Evolutionary conservation across 1,140 invertebrate species (phyloP), one percentile per base, ranked within the genome.

Genomic region (Magallana ariakensis): DNA sequence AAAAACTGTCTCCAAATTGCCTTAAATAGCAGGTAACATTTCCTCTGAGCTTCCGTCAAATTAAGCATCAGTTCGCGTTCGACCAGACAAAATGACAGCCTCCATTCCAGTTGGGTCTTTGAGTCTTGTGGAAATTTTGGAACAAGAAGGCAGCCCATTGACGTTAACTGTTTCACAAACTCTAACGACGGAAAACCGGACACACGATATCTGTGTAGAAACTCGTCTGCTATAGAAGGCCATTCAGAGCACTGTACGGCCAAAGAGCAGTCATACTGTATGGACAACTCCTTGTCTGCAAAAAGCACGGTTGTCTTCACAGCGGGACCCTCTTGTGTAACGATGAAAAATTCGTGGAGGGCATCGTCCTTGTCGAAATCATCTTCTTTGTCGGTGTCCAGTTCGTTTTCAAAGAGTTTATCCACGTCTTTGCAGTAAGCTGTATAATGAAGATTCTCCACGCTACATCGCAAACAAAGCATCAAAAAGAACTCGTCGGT

Each of bases 1-100:
- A 87, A 26, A 87, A 87, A 83, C n/a, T 66, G n/a, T 83, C 85
- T 83, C 85, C 85, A 87, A 13, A 87, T 83, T 9, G 57, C 57
- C n/a, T 87, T 87, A 66, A 87, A 62, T 22, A 87, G 1, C 7
- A 66, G 6, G 16, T 87, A 87, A 70, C 85, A 87, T 58, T 15
- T 55, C 16, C 46, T 83, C 58, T 87, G 85, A 55, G 19, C 7
- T 53, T 66, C 80, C 13, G 33, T 87, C 0, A 87, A 54, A 55
- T n/a, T 70, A 9, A 60, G 46, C 57, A 87, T 83, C n/a, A 87
- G n/a, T 16, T 87, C 80, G 8, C 85, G 26, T 66, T 87, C 85
- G 19, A 83, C 57, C 4, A 87, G 55, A 66, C 85, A 87, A 66
- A 87, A 87, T 7, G 85, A 87, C 0, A 83, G 22, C 9, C 85